Conservation (phyloP, 2,113 vertebrate genomes). For the Mungos mungo region DNA sequence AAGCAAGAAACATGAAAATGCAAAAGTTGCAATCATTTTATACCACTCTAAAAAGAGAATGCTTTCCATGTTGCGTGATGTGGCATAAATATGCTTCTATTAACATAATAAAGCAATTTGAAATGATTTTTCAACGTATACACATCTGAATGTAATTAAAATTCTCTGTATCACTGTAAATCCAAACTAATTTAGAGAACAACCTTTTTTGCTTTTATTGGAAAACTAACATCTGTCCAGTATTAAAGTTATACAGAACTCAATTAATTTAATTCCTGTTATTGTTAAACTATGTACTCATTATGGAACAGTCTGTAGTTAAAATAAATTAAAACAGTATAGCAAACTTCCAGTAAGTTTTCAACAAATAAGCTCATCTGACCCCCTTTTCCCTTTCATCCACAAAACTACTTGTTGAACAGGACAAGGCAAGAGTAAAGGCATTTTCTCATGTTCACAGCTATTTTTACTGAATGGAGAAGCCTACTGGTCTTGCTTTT, state of each 20-base stretch:
- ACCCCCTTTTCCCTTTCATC: not conserved
- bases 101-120: constrained; percentile 56
- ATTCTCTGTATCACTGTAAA: constrained; percentile 59
- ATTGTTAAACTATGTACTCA: constrained; percentile 70
- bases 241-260: constrained; percentile 76
- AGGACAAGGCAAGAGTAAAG: not conserved
- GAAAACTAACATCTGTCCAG: constrained; percentile 76
- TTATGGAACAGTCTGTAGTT: constrained; percentile 59
- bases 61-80: constrained; percentile 45
- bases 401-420: not conserved
- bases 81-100: constrained; percentile 58
- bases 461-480: not conserved
- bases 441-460: not conserved
- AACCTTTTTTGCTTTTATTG: constrained; percentile 66
- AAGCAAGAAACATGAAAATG: not conserved
- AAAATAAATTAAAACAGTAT: constrained; percentile 61
- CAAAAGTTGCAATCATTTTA: constrained; percentile 27
- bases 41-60: not conserved
- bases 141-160: constrained; percentile 72
- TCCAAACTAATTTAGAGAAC: constrained; percentile 71
- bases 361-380: constrained; percentile 1
- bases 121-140: constrained; percentile 62
- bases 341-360: constrained; percentile 45
- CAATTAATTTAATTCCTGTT: constrained; percentile 70
- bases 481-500: not conserved